phyloP scores from a whole-genome alignment of 2,888 invertebrate species.

The Ennomos fuscantarius region DNA sequence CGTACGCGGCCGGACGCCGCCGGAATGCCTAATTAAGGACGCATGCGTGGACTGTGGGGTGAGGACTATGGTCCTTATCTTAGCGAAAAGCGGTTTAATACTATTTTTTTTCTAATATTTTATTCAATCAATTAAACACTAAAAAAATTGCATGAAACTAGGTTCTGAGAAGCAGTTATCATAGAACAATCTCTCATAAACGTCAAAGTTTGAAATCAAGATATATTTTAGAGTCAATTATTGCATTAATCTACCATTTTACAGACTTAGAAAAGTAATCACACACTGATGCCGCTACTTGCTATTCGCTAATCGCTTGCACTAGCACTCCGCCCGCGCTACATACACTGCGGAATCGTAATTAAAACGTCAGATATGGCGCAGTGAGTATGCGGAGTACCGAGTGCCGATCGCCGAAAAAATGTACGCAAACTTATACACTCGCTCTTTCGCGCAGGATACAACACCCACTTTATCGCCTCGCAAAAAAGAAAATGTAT shows the following conservation, averaged over 20 bases:
- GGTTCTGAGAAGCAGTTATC: too few species aligned
- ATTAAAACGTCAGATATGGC: conserved; percentile 80
- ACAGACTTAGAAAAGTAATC: too few species aligned
- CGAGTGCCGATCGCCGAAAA: conserved; percentile 38
- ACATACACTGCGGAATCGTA: conserved; percentile 67
- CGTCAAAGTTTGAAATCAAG: too few species aligned
- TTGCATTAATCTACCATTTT: too few species aligned
- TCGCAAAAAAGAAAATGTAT: too few species aligned
- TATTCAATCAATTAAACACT: too few species aligned
- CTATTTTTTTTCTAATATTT: too few species aligned
- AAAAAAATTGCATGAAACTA: too few species aligned
- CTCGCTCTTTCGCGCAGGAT: conserved; percentile 10
- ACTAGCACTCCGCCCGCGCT: conserved; percentile 42
- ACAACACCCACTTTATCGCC: not conserved
- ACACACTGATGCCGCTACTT: not conserved
- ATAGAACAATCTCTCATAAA: too few species aligned
- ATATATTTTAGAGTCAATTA: too few species aligned
- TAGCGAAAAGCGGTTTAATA: conserved; percentile 32
- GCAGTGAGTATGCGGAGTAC: conserved; percentile 37
- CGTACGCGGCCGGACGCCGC: conserved; percentile 79
- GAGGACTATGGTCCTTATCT: conserved; percentile 32
- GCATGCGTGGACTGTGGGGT: conserved; percentile 76
- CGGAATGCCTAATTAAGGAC: conserved; percentile 84
- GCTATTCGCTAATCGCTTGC: conserved; percentile 27
- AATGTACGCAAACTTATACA: conserved; percentile 12